Base-by-base conservation (phyloP, 2,888 invertebrate genomes). In the Dexiosoma caninum region DNA sequence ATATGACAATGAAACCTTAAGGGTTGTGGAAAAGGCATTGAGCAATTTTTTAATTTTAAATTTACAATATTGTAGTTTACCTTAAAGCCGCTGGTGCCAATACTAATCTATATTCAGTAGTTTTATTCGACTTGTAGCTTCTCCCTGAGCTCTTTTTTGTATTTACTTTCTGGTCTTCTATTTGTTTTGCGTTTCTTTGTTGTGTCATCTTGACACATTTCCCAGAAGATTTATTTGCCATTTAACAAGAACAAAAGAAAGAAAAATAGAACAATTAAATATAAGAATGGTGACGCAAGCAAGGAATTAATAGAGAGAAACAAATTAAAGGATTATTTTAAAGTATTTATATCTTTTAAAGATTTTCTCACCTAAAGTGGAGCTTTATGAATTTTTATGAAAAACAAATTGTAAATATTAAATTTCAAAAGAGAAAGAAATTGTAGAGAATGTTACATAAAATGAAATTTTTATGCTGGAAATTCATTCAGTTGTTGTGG, bases 191-290 rank as follows among this genome's bases (percentile, higher is more conserved):
- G 21, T 49, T 60, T 21, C 60, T 76, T 67, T 80, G 71, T 76
- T 72, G 35, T 76, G 62, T 76, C 76, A 76, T 80, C 80, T 80
- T 80, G 80, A 76, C 80, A 80, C 57, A 76, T 76, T 72, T 80
- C 80, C 71, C 76, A 57, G 23, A 76, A 71, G 80, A 76, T 71
- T 76, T 60, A 80, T 71, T n/a, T 80, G 71, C 60, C 74, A 49
- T 80, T 80, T 71, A 80, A 55, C 64, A 60, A 53, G 59, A 71
- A 71, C 3, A 3, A 27, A 60, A 42, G 6, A 42, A 62, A 67
- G 51, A 32, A 59, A 60, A 57, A 74, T 19, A 51, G 9, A 4
- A 57, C 62, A 57, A 64, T 57, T 59, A 64, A 49, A 62, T 46
- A 76, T 42, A n/a, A 62, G 7, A 4, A 1, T 49, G 12, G 21